A percentile compares a stretch with the other conserved stretches of the same genome.
These are phyloP conservation scores for Thunnus maccoyii DNA, from an alignment of 2,113 vertebrate species.

Conservation along the genomic window DNA sequence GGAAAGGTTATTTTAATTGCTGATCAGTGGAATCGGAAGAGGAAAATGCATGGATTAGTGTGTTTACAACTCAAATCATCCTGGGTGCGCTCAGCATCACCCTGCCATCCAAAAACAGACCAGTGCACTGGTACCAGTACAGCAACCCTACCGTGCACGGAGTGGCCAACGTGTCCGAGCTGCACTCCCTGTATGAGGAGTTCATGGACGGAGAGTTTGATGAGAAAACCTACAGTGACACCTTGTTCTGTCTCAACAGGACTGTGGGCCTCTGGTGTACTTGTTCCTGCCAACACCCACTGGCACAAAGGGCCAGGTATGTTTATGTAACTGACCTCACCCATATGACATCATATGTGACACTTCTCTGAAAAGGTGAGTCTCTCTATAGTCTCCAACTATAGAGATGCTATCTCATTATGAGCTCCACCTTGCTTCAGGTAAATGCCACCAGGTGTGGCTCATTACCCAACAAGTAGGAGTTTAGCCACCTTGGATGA, in stretches of 20 bases:
- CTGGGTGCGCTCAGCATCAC: neutral
- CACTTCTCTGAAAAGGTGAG: too few species aligned
- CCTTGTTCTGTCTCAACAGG: slow-evolving; percentile 93
- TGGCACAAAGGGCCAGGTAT: slow-evolving; percentile 91
- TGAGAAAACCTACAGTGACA: slow-evolving; percentile 94
- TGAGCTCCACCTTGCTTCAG: neutral
- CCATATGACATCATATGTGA: neutral
- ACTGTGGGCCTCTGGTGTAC: slow-evolving; percentile 94
- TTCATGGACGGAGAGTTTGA: slow-evolving; percentile 90
- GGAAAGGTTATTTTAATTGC: slow-evolving; percentile 1
- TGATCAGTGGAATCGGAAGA: slow-evolving; percentile 68
- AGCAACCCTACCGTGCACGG: slow-evolving; percentile 88
- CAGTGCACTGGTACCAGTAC: slow-evolving; percentile 94
- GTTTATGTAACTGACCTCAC: neutral
- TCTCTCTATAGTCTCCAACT: too few species aligned
- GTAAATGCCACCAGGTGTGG: neutral
- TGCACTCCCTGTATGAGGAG: slow-evolving; percentile 88
- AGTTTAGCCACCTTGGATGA: neutral
- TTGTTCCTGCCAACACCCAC: slow-evolving; percentile 82
- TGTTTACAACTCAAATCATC: slow-evolving; percentile 49
- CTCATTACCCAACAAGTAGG: neutral
- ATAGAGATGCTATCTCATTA: neutral
- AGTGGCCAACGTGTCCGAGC: slow-evolving; percentile 87
- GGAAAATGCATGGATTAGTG: slow-evolving; percentile 72
- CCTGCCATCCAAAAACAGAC: neutral